phyloP scores from a whole-genome alignment of 2,113 vertebrate genomes.

The Coptodon bakossiorum region DNA sequence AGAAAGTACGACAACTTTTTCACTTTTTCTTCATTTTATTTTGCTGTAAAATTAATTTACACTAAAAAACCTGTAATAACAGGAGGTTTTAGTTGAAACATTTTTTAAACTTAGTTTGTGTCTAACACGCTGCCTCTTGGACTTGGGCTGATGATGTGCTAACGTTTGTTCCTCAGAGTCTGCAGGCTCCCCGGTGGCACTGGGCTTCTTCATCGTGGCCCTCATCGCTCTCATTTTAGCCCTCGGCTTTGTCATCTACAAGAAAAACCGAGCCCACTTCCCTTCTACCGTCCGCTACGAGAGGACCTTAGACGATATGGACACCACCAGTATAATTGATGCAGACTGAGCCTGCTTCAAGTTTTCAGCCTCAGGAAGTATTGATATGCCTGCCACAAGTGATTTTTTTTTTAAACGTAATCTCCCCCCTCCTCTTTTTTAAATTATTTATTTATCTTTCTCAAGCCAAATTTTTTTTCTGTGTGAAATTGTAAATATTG shows the following conservation, averaged over 20 bases:
- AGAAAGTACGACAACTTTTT: not conserved
- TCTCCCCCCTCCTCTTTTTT: not conserved
- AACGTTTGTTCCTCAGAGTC: constrained; percentile 61
- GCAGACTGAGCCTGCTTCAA: constrained; percentile 35
- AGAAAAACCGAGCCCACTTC: constrained; percentile 72
- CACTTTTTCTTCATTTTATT: not conserved
- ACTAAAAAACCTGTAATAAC: not conserved
- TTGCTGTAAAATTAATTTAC: not conserved
- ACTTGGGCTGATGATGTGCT: not conserved
- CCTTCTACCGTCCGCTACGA: constrained; percentile 79
- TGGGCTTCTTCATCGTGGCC: constrained; percentile 74
- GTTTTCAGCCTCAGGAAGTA: constrained; percentile 11
- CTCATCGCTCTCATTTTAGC: constrained; percentile 53
- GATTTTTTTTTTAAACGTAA: not conserved
- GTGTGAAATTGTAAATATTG: constrained; percentile 38
- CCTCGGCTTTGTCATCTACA: constrained; percentile 73
- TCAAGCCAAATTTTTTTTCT: not conserved
- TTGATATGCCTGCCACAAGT: not conserved
- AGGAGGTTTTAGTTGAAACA: not conserved
- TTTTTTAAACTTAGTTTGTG: not conserved
- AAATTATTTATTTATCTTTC: constrained; percentile 37
- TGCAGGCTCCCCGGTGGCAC: constrained; percentile 64
- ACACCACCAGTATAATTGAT: constrained; percentile 76
- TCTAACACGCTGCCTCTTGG: not conserved
- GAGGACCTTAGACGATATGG: constrained; percentile 80